Evolutionary conservation across 2,888 invertebrate genomes (phyloP), one percentile per base, ranked within the genome.

Genomic region (Harmothoe impar): DNA sequence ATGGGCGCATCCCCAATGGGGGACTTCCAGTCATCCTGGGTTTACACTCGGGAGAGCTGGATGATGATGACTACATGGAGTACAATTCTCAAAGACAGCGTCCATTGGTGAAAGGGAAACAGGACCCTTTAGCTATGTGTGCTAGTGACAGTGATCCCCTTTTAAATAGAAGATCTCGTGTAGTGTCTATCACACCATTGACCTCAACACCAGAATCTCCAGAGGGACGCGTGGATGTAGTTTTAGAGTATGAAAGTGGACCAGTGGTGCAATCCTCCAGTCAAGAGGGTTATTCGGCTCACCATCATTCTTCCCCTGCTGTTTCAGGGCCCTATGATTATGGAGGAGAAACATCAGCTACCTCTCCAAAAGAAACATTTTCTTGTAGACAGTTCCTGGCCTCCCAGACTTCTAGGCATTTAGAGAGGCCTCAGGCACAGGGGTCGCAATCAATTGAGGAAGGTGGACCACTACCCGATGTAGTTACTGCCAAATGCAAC

Each of bases 81-180:
- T 86, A 86, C 33, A 86, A 86, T 25, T 86, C 86, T 20, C 86
- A 86, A 29, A 23, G 52, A 54, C 86, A 29, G 29, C 86, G 54
- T 17, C 52, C 54, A 3, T 33, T 12, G 25, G 31, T 15, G 12
- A 52, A 52, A 29, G 86, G 86, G n/a, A 86, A 86, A 25, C n/a
- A 51, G 31, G 86, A 86, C 86, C 86, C 86, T 20, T 31, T 54
- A 31, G 20, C 23, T 52, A 23, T 54, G 12, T 86, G 86, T 31
- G 54, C 52, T 29, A 86, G 86, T 52, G 96, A 97, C 91, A 96
- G 96, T 12, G 96, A 96, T 91, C 97, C 97, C 3, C 91, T 90
- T 51, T 96, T 97, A 0, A 96, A 97, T 43, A 72, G 92, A 31
- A 92, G 93, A 56, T 25, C 81, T 17, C 81, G 43, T 15, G 43